A percentile compares a stretch with the other conserved stretches of the same genome.
These are phyloP conservation scores for Heliconius congener DNA, from an alignment of 1,140 invertebrate genomes.

Conservation along the genomic window DNA sequence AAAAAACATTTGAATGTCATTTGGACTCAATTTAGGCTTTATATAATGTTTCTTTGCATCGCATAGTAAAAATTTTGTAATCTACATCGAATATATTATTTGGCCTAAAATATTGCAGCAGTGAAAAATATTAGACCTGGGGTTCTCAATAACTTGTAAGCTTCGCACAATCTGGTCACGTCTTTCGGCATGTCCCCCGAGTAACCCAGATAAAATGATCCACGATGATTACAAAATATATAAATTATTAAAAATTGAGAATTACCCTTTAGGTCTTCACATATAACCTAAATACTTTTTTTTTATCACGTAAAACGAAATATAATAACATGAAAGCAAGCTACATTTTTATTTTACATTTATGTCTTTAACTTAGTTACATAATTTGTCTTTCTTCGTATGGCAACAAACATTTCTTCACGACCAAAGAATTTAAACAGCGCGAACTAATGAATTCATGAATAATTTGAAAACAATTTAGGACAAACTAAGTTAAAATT, in stretches of 20 bases:
- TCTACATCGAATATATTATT: not conserved
- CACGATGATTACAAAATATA: constrained; percentile 30
- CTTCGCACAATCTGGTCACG: constrained; percentile 55
- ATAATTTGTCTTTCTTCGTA: not conserved
- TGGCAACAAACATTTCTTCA: constrained; percentile 28
- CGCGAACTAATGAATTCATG: constrained; percentile 36
- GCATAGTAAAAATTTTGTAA: not conserved
- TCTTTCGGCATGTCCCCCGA: constrained; percentile 48
- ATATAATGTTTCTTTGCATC: not conserved
- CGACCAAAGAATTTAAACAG: constrained; percentile 25
- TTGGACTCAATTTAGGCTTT: not conserved
- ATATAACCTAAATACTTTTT: too few relatives aligned
- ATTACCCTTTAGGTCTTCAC: too few relatives aligned
- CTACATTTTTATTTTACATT: not conserved
- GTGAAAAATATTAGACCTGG: constrained; percentile 48
- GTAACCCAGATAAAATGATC: constrained; percentile 50
- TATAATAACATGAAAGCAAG: not conserved
- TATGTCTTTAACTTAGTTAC: not conserved
- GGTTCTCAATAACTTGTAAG: constrained; percentile 49
- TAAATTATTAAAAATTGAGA: not conserved
- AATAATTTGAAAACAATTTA: constrained; percentile 40
- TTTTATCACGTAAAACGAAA: too few relatives aligned
- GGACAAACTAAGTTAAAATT: constrained; percentile 38
- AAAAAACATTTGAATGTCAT: not conserved
- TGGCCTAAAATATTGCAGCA: not conserved